Evolutionary conservation across 2,888 invertebrate genomes (phyloP), one percentile per base, ranked within the genome.

Genomic region (Leucophenga maculata): DNA sequence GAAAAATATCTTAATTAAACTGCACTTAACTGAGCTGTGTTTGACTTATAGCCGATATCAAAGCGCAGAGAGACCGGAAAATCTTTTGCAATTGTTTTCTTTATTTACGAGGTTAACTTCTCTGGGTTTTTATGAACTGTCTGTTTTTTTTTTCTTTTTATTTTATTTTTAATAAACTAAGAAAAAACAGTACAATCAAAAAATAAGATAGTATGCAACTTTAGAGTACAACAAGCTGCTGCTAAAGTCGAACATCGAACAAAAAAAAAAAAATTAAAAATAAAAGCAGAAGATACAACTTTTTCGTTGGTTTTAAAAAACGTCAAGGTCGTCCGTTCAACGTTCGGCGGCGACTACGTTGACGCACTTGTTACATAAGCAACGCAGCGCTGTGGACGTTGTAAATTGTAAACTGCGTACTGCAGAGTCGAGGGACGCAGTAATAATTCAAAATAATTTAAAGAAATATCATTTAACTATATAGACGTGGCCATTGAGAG

Each of bases 361-460:
- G 46, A 64, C 62, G 62, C 62, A 64, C 62, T 64, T 64, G 48
- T 64, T 64, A 32, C 62, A 64, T 64, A 64, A 64, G 22, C 22
- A 14, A 50, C 3, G n/a, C 57, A 3, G 57, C 57, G 22, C 13
- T 14, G 57, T n/a, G 13, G 57, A 57, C 57, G 22, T n/a, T 18
- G 50, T 18, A 50, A 18, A n/a, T 50, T n/a, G 16, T 50, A 18
- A 50, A 16, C 50, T 18, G n/a, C 26, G 57, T 14, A 11, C 11
- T 26, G 31, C 22, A 22, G 9, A 18, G 22, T 57, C 57, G 18
- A n/a, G n/a, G n/a, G n/a, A 26, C 57, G 26, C 31, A 26, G 18
- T 39, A 39, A 11, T 1, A 6, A 11, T 39, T 39, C 11, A 11
- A 11, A 11, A 11, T 39, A 6, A 11, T 39, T 39, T 39, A 6